These are phyloP conservation scores for Macropis europaea DNA, from an alignment of 2,888 invertebrate genomes.

Conservation along the genomic window DNA sequence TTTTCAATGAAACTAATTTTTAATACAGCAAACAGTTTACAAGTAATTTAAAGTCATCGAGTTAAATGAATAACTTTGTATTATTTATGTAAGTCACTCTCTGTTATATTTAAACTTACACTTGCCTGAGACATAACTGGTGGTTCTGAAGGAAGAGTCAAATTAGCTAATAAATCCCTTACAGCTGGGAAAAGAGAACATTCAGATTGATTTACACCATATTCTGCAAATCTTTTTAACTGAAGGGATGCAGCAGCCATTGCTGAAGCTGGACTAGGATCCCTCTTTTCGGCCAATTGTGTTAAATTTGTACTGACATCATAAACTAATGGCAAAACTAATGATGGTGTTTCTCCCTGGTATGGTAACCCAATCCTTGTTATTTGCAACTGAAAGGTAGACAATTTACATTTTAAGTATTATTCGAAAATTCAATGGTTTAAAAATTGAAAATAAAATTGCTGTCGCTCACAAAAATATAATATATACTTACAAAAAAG, in stretches of 20 bases:
- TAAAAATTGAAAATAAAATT: background rate
- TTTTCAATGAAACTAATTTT: no score
- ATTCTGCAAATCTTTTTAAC: slow-evolving; percentile 88
- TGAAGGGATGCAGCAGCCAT: slow-evolving; percentile 84
- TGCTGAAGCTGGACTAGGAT: slow-evolving; percentile 83
- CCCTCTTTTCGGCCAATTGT: slow-evolving; percentile 91
- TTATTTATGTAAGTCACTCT: background rate
- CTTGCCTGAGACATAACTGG: slow-evolving; percentile 81
- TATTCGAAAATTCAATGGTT: background rate
- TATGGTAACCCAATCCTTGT: slow-evolving; percentile 85
- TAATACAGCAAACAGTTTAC: no score
- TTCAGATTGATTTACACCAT: slow-evolving; percentile 84
- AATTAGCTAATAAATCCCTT: slow-evolving; percentile 91
- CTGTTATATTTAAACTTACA: background rate
- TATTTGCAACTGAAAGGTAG: slow-evolving; percentile 85
- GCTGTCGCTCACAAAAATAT: background rate
- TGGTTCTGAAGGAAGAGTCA: slow-evolving; percentile 90
- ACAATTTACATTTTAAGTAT: background rate
- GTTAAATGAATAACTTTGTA: no score
- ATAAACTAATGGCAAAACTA: slow-evolving; percentile 94
- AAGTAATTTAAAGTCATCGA: no score
- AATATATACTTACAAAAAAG: slow-evolving; percentile 89
- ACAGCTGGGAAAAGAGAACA: slow-evolving; percentile 96
- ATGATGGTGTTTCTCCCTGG: slow-evolving; percentile 85
- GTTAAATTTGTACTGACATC: slow-evolving; percentile 93